Evolutionary conservation across 2,797 vertebrate species (phyloP), one percentile per base, ranked within the genome.

Genomic region (Loris lydekkerianus): DNA sequence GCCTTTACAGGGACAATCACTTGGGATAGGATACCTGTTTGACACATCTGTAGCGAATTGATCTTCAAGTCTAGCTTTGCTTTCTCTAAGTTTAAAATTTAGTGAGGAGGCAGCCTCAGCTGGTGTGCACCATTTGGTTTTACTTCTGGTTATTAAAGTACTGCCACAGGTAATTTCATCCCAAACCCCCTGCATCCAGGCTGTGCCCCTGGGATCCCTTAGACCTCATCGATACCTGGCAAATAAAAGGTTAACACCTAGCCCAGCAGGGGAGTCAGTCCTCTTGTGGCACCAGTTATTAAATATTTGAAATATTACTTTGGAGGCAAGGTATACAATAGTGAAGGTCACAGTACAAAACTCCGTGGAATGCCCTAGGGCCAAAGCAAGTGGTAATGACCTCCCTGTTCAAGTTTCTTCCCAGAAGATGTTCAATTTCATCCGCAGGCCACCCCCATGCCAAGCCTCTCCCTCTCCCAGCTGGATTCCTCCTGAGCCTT

Each of bases 61-160:
- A 46, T 61, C 58, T 34, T 23, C 53, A 9, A 63, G 27, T 69
- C 34, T 27, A 31, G 6, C 10, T 18, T 86, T 61, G 34, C 37
- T 92, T 90, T 90, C 65, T 56, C 70, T 76, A 92, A 72, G 60
- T 56, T 90, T 37, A 76, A 70, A n/a, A 23, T 46, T 27, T 43
- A 17, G 31, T 2, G 9, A 73, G n/a, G 73, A 77, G 81, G 40
- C 27, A 46, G 34, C 23, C 34, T 72, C 13, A 10, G 65, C 37
- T 40, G 53, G 23, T 10, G 15, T 2, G 11, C 61, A 25, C 31
- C 3, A 0, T 27, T 67, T 56, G 91, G 29, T 65, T 94, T 84
- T 81, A 18, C n/a, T 61, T 9, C n/a, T 29, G 21, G 34, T 40
- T 37, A 46, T 53, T 46, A 63, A 89, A 69, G 40, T 25, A 17